Conservation (phyloP, 1,140 invertebrate species). For the Drosophila sechellia region DNA sequence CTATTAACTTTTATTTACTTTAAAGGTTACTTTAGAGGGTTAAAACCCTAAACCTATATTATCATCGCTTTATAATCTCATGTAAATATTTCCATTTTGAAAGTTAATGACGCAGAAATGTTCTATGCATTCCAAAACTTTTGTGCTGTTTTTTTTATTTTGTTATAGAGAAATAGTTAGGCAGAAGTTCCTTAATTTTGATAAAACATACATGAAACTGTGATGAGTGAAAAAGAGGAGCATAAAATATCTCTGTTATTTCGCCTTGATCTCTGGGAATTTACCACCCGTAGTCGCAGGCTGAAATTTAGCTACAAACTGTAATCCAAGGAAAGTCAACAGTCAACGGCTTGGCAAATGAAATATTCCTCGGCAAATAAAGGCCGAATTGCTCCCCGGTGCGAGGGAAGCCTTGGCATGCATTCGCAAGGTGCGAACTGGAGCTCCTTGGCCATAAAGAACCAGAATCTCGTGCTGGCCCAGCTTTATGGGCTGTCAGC, state of each 20-base stretch:
- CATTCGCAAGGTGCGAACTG: slow-evolving; percentile 26
- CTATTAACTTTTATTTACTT: too few relatives aligned
- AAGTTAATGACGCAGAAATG: not conserved
- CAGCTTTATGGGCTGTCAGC: slow-evolving; percentile 25
- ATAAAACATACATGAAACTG: not conserved
- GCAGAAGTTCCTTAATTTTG: not conserved
- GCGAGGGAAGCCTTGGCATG: slow-evolving; percentile 10
- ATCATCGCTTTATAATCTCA: not conserved
- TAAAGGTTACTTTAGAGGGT: too few relatives aligned
- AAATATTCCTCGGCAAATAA: slow-evolving; percentile 24
- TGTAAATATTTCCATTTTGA: not conserved
- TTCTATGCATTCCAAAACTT: not conserved
- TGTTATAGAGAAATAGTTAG: not conserved
- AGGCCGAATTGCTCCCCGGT: slow-evolving; percentile 19
- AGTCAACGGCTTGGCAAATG: slow-evolving; percentile 11
- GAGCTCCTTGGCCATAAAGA: slow-evolving; percentile 30
- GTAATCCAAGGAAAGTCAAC: slow-evolving; percentile 15
- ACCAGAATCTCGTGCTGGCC: slow-evolving; percentile 4
- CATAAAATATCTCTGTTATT: not conserved
- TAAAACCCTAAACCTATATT: not conserved
- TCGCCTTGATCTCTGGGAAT: not conserved
- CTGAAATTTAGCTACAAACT: slow-evolving; percentile 8
- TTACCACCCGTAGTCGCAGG: not conserved
- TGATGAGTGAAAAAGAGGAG: not conserved
- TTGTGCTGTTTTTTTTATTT: too few relatives aligned